Evolutionary conservation across 1,140 invertebrate genomes (phyloP).

Genomic region (Brachionus paranguensis): DNA sequence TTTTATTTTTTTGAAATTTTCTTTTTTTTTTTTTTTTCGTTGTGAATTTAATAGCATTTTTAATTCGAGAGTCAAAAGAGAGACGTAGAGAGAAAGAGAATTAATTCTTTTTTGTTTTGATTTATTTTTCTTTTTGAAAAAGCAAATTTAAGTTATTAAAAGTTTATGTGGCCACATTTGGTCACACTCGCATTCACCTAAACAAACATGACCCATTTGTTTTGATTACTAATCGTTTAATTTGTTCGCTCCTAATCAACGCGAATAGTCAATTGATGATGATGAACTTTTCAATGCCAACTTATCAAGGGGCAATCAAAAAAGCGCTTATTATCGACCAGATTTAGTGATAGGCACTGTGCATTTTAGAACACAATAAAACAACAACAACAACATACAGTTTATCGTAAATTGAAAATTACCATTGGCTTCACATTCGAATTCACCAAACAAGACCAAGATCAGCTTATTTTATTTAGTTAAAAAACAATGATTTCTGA

Average conservation of each 20-base stretch:
- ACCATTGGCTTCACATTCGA: no score
- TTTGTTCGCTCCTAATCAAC: background rate
- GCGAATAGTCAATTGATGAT: background rate
- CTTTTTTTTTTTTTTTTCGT: background rate
- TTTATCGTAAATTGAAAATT: no score
- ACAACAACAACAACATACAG: no score
- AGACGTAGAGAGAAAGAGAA: background rate
- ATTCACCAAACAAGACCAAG: no score
- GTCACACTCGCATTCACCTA: background rate
- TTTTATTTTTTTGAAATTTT: background rate
- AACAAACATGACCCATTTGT: slow-evolving; percentile 5
- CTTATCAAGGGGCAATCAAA: no score
- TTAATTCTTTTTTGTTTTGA: background rate
- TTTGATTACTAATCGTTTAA: background rate
- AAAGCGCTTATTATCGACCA: no score
- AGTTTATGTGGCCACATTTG: background rate
- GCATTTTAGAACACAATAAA: no score
- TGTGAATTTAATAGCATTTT: slow-evolving; percentile 13
- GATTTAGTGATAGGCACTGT: no score
- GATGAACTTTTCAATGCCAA: no score
- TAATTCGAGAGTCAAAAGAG: background rate
- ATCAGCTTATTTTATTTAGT: no score
- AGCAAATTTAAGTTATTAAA: slow-evolving; percentile 20
- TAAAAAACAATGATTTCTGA: no score
- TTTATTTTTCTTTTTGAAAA: no score